phyloP scores from a whole-genome alignment of 2,113 vertebrate species.

The Petrocephalus zakoni region DNA sequence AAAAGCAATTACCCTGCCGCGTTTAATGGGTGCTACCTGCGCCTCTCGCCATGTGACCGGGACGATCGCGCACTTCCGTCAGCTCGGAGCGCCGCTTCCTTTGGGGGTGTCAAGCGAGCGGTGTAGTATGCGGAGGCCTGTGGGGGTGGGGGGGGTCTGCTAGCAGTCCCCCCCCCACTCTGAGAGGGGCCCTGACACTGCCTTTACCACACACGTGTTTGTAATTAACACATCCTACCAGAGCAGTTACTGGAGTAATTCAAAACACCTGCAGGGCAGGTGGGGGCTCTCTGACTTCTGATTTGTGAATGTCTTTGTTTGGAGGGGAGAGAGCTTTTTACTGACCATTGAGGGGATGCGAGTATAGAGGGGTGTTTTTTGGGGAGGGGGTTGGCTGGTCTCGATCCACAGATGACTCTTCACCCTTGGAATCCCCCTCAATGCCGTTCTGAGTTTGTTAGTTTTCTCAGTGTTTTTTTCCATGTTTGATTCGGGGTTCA shows the following conservation, averaged over 20 bases:
- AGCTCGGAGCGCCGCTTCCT: background rate
- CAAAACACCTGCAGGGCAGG: conserved; percentile 37
- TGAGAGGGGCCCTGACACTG: conserved; percentile 23
- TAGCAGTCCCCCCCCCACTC: background rate
- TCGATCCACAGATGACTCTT: conserved; percentile 6
- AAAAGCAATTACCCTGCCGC: conserved; percentile 62
- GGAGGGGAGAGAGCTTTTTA: background rate
- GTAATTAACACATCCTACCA: conserved; percentile 40
- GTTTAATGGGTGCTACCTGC: conserved; percentile 49
- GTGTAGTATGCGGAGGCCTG: conserved; percentile 28
- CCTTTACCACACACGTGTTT: conserved; percentile 39
- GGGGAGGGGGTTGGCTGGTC: conserved; percentile 8
- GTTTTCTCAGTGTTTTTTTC: background rate
- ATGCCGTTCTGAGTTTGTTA: conserved; percentile 31
- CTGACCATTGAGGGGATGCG: conserved; percentile 11
- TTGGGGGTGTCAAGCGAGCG: conserved; percentile 23
- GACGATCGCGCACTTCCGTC: background rate
- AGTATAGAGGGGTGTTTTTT: background rate
- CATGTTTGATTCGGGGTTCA: background rate
- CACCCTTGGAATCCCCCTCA: background rate
- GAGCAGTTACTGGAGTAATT: conserved; percentile 37
- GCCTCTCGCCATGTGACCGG: background rate
- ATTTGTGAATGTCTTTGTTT: conserved; percentile 32
- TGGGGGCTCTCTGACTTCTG: conserved; percentile 28
- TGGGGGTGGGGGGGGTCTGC: background rate